These are phyloP conservation scores for Anas platyrhynchos DNA, from an alignment of 2,113 vertebrate genomes.

Conservation along the genomic window DNA sequence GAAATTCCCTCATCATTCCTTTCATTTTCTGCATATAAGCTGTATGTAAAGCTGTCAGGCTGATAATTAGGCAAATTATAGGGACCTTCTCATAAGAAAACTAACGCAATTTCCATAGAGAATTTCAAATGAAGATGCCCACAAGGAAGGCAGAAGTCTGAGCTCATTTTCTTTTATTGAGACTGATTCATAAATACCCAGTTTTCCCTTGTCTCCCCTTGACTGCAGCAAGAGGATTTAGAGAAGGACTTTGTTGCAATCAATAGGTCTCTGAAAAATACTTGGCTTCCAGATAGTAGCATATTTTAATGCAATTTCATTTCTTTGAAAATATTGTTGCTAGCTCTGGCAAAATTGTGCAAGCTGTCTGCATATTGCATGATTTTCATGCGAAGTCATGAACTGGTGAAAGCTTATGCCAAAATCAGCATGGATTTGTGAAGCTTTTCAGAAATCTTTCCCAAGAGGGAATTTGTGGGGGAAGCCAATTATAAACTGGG, in stretches of 20 bases:
- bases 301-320: not conserved
- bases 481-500: not conserved
- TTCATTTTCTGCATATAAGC: constrained; percentile 54
- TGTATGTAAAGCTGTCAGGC: constrained; percentile 34
- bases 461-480: not conserved
- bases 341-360: not conserved
- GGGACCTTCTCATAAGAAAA: constrained; percentile 46
- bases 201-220: not conserved
- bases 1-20: constrained; percentile 52
- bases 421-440: not conserved
- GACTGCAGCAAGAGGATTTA: not conserved
- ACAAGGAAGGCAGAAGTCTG: constrained; percentile 33
- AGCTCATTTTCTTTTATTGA: not conserved
- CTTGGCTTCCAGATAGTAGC: not conserved
- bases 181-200: not conserved
- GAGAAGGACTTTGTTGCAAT: not conserved
- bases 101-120: constrained; percentile 21
- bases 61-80: constrained; percentile 59
- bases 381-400: not conserved
- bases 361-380: not conserved
- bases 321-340: not conserved
- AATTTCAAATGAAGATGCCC: constrained; percentile 42
- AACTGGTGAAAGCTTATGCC: not conserved
- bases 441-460: not conserved
- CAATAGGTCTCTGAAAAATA: not conserved